Percentiles rank a stretch among this genome's conserved stretches.
Conservation (phyloP, 23 tunicate species). For the Clavelina lepadiformis region DNA sequence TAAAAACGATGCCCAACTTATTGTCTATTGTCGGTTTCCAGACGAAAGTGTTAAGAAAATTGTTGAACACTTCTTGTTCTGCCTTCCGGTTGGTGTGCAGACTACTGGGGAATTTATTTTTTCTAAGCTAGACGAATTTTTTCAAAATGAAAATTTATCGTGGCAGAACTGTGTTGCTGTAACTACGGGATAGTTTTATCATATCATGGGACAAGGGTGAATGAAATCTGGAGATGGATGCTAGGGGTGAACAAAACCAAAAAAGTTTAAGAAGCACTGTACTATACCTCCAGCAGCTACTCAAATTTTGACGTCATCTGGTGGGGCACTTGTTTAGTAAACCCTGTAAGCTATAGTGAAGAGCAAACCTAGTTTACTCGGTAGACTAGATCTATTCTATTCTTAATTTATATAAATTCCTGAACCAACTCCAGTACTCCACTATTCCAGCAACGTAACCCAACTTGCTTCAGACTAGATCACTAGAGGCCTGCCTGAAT, state of each 20-base stretch:
- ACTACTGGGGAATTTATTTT: conserved; percentile 43
- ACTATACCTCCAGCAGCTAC: no score
- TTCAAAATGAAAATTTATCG: conserved; percentile 32
- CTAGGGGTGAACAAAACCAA: conserved; percentile 31
- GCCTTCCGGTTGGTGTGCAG: conserved; percentile 23
- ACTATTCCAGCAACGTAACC: no score
- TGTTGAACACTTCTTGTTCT: conserved; percentile 10
- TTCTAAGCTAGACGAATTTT: conserved; percentile 35
- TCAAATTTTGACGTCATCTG: no score
- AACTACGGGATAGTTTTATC: conserved; percentile 16
- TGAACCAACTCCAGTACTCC: no score
- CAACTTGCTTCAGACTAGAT: no score
- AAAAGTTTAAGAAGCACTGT: conserved; percentile 37
- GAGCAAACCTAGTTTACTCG: no score
- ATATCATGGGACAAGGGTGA: conserved; percentile 14
- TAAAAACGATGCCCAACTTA: conserved; percentile 38
- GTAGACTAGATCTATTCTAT: no score
- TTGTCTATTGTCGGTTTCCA: conserved; percentile 48
- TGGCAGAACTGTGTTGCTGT: conserved; percentile 33
- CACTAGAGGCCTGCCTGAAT: no score
- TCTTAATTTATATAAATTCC: no score
- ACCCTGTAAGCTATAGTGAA: no score
- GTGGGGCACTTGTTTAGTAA: no score
- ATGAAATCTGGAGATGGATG: conserved; percentile 28
- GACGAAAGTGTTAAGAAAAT: conserved; percentile 9